Percentiles rank a stretch among this genome's conserved stretches.
phyloP scores from a whole-genome alignment of 2,888 invertebrate species.

The Zootermopsis nevadensis region DNA sequence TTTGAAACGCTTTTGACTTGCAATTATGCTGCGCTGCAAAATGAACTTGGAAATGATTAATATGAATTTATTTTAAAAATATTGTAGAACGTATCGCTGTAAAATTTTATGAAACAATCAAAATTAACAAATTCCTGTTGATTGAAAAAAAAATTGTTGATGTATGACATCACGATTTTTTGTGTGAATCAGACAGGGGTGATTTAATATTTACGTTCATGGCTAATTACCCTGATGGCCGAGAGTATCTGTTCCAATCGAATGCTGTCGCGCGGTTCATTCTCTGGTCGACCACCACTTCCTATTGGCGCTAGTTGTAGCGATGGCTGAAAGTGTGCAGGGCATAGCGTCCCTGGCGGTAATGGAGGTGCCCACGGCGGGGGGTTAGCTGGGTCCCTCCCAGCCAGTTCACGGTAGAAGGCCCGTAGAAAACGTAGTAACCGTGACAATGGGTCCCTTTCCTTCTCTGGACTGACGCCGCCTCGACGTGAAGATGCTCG shows the following conservation, averaged over 20 bases:
- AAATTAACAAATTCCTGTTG: too few species aligned
- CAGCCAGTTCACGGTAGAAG: slow-evolving; percentile 65
- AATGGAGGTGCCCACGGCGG: slow-evolving; percentile 66
- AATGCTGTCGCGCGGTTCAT: slow-evolving; percentile 60
- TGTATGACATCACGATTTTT: too few species aligned
- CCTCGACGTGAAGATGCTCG: slow-evolving; percentile 59
- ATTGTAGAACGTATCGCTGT: too few species aligned
- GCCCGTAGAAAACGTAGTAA: slow-evolving; percentile 64
- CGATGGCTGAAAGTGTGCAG: slow-evolving; percentile 67
- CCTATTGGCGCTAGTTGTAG: slow-evolving; percentile 62
- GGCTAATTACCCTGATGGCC: slow-evolving; percentile 63
- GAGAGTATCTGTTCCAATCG: slow-evolving; percentile 65
- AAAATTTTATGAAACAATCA: too few species aligned
- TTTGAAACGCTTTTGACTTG: too few species aligned
- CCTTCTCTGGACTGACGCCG: slow-evolving; percentile 53
- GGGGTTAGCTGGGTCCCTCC: slow-evolving; percentile 64
- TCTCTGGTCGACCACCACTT: slow-evolving; percentile 54
- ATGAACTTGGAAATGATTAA: too few species aligned
- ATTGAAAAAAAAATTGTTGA: too few species aligned
- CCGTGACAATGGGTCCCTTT: slow-evolving; percentile 57
- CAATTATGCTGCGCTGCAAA: too few species aligned
- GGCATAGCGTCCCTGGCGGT: slow-evolving; percentile 64
- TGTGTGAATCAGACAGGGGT: neutral
- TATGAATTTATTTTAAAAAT: too few species aligned
- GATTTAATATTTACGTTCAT: neutral